Conservation (phyloP, 1,140 invertebrate species). For the Lordiphosa clarofinis region DNA sequence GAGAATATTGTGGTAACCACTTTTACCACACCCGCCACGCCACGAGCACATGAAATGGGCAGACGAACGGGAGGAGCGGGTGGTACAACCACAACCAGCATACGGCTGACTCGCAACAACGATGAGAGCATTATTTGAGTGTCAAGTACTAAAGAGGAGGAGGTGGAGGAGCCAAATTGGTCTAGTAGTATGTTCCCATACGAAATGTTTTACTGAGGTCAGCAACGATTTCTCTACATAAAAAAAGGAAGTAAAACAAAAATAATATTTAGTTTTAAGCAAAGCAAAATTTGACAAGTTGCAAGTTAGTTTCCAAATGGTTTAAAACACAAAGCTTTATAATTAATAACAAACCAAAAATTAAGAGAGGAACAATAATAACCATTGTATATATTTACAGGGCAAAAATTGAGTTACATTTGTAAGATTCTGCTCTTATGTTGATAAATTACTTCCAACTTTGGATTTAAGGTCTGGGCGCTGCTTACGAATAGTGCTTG, state of each 20-base stretch:
- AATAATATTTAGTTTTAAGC: constrained; percentile 35
- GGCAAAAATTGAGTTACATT: constrained; percentile 11
- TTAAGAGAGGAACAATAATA: constrained; percentile 2
- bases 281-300: constrained; percentile 33
- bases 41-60: constrained; percentile 24
- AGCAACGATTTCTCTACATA: constrained; percentile 18
- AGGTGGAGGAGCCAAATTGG: constrained; percentile 10
- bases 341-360: constrained; percentile 23
- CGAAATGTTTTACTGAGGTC: constrained; percentile 56
- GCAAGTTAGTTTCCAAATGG: constrained; percentile 30
- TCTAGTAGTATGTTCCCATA: constrained; percentile 38
- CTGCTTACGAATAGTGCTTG: no score
- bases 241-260: constrained; percentile 5
- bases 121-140: constrained; percentile 79
- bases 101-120: constrained; percentile 72
- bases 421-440: background rate
- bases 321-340: constrained; percentile 64
- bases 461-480: no score
- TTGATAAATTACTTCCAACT: no score
- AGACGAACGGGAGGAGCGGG: constrained; percentile 22
- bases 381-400: constrained; percentile 37
- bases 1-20: constrained; percentile 77
- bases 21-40: constrained; percentile 53
- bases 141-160: constrained; percentile 25
- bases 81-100: constrained; percentile 56